Percentiles rank a stretch among this genome's conserved stretches.
Conservation (phyloP, 2,888 invertebrate species). For the Leptinotarsa tumamoca region DNA sequence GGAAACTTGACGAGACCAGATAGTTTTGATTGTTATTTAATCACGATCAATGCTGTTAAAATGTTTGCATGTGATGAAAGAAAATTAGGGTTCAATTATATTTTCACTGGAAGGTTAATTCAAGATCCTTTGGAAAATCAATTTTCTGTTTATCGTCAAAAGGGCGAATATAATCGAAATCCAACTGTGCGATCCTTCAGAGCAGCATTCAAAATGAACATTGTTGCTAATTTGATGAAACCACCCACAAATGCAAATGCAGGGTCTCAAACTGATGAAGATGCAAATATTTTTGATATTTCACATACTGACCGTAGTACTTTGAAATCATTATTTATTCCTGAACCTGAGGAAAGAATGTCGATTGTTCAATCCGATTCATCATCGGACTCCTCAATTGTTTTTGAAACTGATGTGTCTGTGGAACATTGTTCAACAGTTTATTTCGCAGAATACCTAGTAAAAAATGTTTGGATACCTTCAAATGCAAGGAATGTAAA, state of each 20-base stretch:
- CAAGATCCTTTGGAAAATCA: slow-evolving; percentile 10
- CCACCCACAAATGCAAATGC: not conserved
- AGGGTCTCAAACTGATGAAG: not conserved
- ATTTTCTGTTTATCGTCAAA: slow-evolving; percentile 8
- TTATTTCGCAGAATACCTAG: slow-evolving; percentile 9
- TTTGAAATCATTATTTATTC: not conserved
- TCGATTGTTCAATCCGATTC: slow-evolving; percentile 5
- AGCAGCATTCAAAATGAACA: not conserved
- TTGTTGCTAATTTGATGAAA: not conserved
- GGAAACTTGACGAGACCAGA: slow-evolving; percentile 1
- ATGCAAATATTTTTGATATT: slow-evolving; percentile 7
- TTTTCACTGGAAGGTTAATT: not conserved
- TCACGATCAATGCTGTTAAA: slow-evolving; percentile 2
- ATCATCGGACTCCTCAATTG: not conserved
- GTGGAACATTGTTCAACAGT: slow-evolving; percentile 1
- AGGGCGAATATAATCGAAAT: not conserved
- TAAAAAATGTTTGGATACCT: slow-evolving; percentile 8
- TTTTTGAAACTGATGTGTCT: not conserved
- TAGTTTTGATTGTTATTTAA: slow-evolving; percentile 9
- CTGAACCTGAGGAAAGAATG: not conserved
- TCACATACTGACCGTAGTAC: not conserved
- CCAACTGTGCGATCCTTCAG: slow-evolving; percentile 4
- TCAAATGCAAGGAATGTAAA: slow-evolving; percentile 2
- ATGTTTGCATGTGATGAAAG: slow-evolving; percentile 11
- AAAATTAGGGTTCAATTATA: slow-evolving; percentile 14